Base-by-base conservation (phyloP, 1,140 invertebrate species). In the Bombyx mandarina region DNA sequence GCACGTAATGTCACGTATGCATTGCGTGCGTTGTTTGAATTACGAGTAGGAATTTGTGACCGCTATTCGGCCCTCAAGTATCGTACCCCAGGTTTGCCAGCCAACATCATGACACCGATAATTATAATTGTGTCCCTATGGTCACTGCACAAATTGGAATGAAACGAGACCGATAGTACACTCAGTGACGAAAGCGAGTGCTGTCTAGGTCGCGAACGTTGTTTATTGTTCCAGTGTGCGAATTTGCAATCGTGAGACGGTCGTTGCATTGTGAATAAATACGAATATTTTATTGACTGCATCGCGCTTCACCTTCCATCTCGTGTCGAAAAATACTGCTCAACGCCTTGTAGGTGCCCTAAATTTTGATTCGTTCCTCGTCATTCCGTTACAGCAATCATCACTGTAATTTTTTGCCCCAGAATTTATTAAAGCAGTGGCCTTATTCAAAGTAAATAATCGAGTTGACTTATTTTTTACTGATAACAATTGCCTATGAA, bases 21-120 rank as follows among this genome's bases (percentile, higher is more conserved):
- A 56, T 67, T 68, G 68, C 75, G 72, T 76, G 73, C 70, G 74
- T 81, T 60, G 75, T 82, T 79, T 75, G 78, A 82, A 86, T 84
- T 86, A 86, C 83, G 83, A 83, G 79, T 73, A 77, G 83, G 83
- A 84, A 86, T 86, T 84, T 59, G 81, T 74, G 77, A 81, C 83
- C 83, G 83, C 83, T 86, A 85, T 81, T 80, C 73, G 78, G 80
- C 74, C 77, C 77, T 71, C 73, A 62, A 61, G 67, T 64, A 62
- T 49, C 59, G 62, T 60, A 65, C 67, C 62, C 47, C 59, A 62
- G 54, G 58, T 71, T 48, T 58, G 64, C 60, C 74, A 67, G 59
- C 66, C 67, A 69, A 66, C 69, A 71, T 68, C 62, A 68, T 82
- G 83, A 79, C 81, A 84, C 77, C 75, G 70, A 84, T 83, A 79